Conservation (phyloP, 2,888 invertebrate species). For the Protonemura montana region DNA sequence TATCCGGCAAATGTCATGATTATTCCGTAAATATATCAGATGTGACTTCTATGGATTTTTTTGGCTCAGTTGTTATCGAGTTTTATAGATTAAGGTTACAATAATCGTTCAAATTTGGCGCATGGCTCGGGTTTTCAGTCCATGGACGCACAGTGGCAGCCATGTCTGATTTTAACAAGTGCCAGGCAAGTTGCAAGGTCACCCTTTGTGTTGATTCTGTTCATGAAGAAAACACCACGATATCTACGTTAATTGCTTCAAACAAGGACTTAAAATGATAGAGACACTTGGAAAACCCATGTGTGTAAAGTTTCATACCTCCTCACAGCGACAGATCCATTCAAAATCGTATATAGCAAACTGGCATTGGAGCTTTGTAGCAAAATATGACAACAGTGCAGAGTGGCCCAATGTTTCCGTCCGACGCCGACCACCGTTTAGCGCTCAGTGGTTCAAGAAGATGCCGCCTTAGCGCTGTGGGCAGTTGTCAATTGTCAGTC, state of each 20-base stretch:
- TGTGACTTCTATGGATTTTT: neutral
- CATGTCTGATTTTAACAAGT: conserved; percentile 45
- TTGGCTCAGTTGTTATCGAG: neutral
- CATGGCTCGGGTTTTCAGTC: neutral
- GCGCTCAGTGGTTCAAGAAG: neutral
- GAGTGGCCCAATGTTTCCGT: neutral
- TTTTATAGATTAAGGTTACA: neutral
- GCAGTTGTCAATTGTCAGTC: neutral
- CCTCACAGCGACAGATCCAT: neutral
- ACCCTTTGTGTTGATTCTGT: conserved; percentile 46
- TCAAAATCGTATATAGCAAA: conserved; percentile 39
- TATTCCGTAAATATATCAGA: neutral
- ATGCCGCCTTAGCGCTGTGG: neutral
- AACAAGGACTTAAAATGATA: neutral
- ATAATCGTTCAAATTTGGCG: neutral
- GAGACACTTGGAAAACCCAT: neutral
- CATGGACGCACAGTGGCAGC: conserved; percentile 12
- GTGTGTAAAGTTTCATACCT: neutral
- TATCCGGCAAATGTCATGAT: neutral
- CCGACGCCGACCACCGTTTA: neutral
- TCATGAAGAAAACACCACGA: neutral
- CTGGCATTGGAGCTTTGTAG: conserved; percentile 42
- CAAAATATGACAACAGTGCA: conserved; percentile 51
- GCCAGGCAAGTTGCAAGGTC: conserved; percentile 51
- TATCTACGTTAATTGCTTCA: neutral